A percentile compares a stretch with the other conserved stretches of the same genome.
phyloP scores from a whole-genome alignment of 2,113 vertebrate genomes.

The Eidolon helvum region DNA sequence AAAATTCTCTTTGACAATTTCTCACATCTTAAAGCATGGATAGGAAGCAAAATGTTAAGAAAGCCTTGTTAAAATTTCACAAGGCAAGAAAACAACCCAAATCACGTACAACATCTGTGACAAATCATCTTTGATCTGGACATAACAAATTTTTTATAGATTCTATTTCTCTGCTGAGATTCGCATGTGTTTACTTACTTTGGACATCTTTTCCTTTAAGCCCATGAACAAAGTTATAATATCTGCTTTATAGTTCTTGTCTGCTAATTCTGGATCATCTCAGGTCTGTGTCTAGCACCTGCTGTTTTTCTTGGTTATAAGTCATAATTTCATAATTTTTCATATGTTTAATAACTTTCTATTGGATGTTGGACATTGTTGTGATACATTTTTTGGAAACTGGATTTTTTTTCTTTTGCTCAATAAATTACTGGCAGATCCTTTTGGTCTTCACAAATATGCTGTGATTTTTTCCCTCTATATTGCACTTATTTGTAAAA shows the following conservation, averaged over 20 bases:
- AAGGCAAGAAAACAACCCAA: too few species aligned
- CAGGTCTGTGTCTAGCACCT: background rate
- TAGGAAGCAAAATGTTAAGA: too few species aligned
- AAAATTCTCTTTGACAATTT: too few species aligned
- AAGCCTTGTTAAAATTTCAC: too few species aligned
- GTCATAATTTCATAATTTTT: background rate
- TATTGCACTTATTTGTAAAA: background rate
- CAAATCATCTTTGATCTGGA: too few species aligned
- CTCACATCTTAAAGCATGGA: too few species aligned
- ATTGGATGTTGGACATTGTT: background rate
- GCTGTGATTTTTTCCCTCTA: background rate
- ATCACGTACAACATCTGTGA: too few species aligned
- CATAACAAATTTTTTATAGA: too few species aligned
- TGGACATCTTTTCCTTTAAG: too few species aligned
- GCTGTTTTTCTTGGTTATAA: background rate
- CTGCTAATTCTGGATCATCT: background rate
- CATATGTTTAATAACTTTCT: background rate
- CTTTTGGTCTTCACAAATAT: background rate
- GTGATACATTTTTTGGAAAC: background rate
- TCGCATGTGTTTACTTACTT: too few species aligned
- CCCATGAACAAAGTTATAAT: too few species aligned
- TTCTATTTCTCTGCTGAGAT: too few species aligned
- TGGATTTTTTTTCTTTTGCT: background rate
- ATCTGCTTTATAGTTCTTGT: background rate
- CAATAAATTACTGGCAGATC: background rate